These are phyloP conservation scores for Chouioia cunea DNA, from an alignment of 2,888 invertebrate genomes.

Conservation along the genomic window DNA sequence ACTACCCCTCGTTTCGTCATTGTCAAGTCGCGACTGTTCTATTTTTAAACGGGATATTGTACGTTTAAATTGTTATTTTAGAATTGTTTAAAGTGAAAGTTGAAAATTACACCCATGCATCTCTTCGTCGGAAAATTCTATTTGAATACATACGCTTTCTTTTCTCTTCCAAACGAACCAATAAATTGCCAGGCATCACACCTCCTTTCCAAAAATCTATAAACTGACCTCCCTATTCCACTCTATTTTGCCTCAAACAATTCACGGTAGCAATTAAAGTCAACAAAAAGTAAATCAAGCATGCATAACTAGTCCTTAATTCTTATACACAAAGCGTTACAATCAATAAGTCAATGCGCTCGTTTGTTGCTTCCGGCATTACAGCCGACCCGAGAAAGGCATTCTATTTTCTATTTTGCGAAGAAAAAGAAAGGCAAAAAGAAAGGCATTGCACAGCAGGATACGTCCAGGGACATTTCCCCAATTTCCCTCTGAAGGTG, in stretches of 20 bases:
- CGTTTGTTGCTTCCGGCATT: too few species aligned
- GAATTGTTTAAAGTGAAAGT: too few species aligned
- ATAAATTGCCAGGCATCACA: too few species aligned
- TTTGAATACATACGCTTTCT: too few species aligned
- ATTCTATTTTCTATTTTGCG: constrained; percentile 8
- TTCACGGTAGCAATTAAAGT: constrained; percentile 11
- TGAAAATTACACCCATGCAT: too few species aligned
- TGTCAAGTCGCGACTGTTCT: too few species aligned
- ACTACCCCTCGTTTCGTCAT: not conserved
- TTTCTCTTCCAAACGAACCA: too few species aligned
- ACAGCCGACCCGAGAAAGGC: constrained; percentile 31
- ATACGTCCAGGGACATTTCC: constrained; percentile 19
- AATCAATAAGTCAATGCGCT: constrained; percentile 26
- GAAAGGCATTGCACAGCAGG: constrained; percentile 43
- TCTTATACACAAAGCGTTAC: not conserved
- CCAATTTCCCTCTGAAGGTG: constrained; percentile 35
- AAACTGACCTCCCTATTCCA: not conserved
- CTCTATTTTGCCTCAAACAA: constrained; percentile 16
- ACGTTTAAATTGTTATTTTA: too few species aligned
- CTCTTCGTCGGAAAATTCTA: too few species aligned
- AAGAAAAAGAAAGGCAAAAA: constrained; percentile 21
- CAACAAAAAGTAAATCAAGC: constrained; percentile 11
- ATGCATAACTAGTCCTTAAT: constrained; percentile 22
- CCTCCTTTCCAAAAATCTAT: not conserved
- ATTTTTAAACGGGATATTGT: too few species aligned